A percentile compares a stretch with the other conserved stretches of the same genome.
Evolutionary conservation across 2,888 invertebrate genomes (phyloP).

Genomic region (Onthophagus sagittarius): DNA sequence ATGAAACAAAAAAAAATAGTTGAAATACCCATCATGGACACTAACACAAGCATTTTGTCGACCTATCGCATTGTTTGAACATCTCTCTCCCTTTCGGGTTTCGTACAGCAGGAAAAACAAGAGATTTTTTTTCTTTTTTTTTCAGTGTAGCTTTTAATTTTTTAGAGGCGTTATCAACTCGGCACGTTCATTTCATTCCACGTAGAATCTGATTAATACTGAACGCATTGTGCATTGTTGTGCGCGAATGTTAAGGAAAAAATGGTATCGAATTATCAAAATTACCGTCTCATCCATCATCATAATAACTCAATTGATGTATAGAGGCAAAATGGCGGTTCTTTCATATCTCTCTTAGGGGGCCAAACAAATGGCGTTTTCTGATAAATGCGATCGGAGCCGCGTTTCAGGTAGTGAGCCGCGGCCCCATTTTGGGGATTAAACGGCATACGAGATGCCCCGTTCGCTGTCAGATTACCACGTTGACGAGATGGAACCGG

Average conservation of each 20-base stretch:
- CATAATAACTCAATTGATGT: neutral
- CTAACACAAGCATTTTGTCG: neutral
- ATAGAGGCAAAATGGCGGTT: neutral
- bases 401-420: neutral
- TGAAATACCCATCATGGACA: neutral
- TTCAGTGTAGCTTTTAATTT: neutral
- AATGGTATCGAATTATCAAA: too few species aligned
- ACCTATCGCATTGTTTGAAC: neutral
- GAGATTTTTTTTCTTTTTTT: neutral
- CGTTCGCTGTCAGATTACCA: neutral
- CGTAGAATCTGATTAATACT: too few species aligned
- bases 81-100: neutral
- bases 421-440: neutral
- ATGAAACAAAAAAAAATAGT: neutral
- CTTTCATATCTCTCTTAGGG: neutral
- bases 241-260: too few species aligned
- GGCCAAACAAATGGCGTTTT: neutral
- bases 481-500: neutral
- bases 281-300: neutral
- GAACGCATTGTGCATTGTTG: too few species aligned
- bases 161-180: neutral
- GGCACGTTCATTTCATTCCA: neutral
- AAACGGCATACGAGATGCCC: neutral
- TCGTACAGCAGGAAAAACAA: neutral
- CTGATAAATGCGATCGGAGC: neutral